Evolutionary conservation across 2,888 invertebrate genomes (phyloP).

Genomic region (Stictocephala bisonia): DNA sequence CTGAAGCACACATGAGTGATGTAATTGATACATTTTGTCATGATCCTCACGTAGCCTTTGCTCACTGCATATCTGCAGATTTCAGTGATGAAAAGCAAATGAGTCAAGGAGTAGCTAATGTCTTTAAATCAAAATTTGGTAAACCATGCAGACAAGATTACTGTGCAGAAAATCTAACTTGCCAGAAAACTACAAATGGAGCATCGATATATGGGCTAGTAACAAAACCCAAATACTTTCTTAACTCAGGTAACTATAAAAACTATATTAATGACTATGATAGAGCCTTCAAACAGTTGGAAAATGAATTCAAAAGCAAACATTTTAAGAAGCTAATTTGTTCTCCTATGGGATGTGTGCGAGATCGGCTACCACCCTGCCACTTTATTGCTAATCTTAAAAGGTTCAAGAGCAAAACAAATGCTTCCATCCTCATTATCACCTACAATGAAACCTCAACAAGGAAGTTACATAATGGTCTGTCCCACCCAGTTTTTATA

Average conservation of each 20-base stretch:
- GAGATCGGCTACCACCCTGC: not conserved
- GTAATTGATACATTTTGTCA: no score
- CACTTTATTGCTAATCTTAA: not conserved
- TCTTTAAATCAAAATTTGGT: no score
- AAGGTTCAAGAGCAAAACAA: not conserved
- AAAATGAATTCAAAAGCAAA: not conserved
- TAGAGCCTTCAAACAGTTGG: not conserved
- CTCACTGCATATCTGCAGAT: no score
- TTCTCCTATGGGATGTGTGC: not conserved
- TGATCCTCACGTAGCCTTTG: no score
- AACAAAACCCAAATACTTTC: conserved; percentile 2
- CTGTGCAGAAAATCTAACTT: not conserved
- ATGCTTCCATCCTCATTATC: not conserved
- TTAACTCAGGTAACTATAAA: not conserved
- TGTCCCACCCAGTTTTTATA: no score
- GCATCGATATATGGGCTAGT: not conserved
- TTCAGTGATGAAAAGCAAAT: no score
- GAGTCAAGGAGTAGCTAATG: no score
- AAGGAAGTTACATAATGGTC: no score
- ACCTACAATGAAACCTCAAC: no score
- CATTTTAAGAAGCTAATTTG: not conserved
- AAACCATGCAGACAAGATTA: no score
- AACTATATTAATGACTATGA: not conserved
- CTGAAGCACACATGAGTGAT: no score
- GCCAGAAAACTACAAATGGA: not conserved